phyloP scores from a whole-genome alignment of 2,888 invertebrate species.

The Cartodere bifasciata region DNA sequence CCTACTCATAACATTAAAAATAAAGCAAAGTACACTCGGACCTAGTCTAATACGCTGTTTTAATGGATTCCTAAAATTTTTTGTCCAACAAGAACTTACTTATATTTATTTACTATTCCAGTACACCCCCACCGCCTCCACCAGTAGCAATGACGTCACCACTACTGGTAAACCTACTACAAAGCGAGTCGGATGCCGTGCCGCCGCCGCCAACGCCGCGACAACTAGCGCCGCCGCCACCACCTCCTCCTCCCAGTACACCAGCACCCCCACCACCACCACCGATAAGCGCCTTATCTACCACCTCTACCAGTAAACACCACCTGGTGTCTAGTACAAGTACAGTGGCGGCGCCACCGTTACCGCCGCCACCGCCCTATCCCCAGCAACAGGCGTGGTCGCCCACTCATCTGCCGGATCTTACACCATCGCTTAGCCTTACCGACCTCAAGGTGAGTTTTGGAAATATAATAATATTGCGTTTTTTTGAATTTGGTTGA shows the following conservation, averaged over 20 bases:
- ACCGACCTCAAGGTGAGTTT: slow-evolving; percentile 34
- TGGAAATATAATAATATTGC: no score
- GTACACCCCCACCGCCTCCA: slow-evolving; percentile 29
- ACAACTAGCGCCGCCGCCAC: slow-evolving; percentile 10
- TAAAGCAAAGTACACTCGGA: no score
- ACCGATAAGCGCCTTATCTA: slow-evolving; percentile 28
- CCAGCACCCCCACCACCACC: slow-evolving; percentile 18
- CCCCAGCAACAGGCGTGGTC: slow-evolving; percentile 10
- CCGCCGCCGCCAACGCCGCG: slow-evolving; percentile 28
- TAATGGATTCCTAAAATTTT: no score
- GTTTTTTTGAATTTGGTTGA: no score
- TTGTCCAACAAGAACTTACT: no score
- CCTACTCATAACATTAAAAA: no score
- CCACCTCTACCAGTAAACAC: slow-evolving; percentile 23
- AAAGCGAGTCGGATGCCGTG: slow-evolving; percentile 53
- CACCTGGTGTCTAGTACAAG: slow-evolving; percentile 20
- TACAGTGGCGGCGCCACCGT: slow-evolving; percentile 6
- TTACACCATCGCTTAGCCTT: slow-evolving; percentile 32
- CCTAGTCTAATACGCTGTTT: no score
- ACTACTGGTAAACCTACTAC: slow-evolving; percentile 78
- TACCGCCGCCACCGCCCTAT: slow-evolving; percentile 11
- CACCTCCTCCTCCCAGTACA: slow-evolving; percentile 8
- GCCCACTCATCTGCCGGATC: slow-evolving; percentile 26
- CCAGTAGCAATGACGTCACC: slow-evolving; percentile 74
- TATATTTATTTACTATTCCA: no score